phyloP scores from a whole-genome alignment of 2,113 vertebrate species.

The Sceloporus tristichus region DNA sequence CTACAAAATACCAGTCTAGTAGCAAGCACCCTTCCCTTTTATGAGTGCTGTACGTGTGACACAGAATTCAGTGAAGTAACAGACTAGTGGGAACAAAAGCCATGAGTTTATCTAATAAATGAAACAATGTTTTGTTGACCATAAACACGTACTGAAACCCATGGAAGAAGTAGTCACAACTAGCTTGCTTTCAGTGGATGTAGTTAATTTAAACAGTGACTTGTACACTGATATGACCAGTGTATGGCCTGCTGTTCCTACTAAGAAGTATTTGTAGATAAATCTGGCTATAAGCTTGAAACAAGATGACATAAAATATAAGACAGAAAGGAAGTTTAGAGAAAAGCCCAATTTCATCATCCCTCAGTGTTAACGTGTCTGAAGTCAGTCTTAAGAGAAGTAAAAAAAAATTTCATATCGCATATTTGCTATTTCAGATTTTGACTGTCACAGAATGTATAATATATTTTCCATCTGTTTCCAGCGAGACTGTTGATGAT shows the following conservation, averaged over 20 bases:
- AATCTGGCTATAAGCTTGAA: background rate
- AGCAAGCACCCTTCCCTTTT: background rate
- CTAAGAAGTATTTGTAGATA: background rate
- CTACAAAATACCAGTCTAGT: background rate
- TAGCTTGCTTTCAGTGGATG: background rate
- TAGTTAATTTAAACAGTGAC: too few relatives aligned
- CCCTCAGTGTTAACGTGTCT: fast-evolving
- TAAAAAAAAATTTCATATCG: too few relatives aligned
- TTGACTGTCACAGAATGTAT: background rate
- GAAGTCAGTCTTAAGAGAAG: background rate
- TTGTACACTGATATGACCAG: background rate
- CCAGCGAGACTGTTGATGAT: background rate
- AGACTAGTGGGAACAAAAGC: background rate
- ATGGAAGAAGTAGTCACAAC: background rate
- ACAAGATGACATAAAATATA: background rate
- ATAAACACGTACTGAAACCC: background rate
- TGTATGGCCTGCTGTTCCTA: background rate
- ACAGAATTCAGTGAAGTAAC: background rate
- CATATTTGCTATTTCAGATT: background rate
- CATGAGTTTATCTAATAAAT: background rate
- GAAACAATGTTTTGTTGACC: background rate
- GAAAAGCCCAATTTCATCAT: background rate
- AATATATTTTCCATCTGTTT: background rate
- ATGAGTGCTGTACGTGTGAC: background rate
- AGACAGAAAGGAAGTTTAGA: background rate